Percentiles rank a stretch among this genome's conserved stretches.
phyloP scores from a whole-genome alignment of 2,113 vertebrate genomes.

The Corynorhinus townsendii region DNA sequence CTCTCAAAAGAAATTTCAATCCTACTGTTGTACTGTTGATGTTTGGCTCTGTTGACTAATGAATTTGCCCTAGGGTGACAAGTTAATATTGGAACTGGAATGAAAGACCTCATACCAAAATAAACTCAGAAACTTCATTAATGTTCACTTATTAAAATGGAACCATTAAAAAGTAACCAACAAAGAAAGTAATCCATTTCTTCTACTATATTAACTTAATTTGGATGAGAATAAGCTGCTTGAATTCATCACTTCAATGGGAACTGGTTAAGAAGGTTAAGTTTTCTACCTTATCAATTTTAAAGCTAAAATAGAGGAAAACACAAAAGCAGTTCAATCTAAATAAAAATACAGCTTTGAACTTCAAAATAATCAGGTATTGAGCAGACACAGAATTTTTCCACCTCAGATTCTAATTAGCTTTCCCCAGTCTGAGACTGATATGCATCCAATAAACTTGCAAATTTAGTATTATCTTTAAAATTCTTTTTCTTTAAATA shows the following conservation, averaged over 20 bases:
- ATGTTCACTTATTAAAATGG: conserved; percentile 55
- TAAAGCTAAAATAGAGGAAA: conserved; percentile 49
- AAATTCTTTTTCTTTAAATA: conserved; percentile 60
- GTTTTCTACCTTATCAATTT: conserved; percentile 26
- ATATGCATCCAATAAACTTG: conserved; percentile 63
- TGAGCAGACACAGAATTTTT: conserved; percentile 49
- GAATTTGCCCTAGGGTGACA: not conserved
- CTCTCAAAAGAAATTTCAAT: no score
- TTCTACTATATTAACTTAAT: conserved; percentile 50
- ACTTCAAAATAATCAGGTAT: conserved; percentile 64
- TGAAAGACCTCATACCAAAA: not conserved
- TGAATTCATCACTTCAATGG: conserved; percentile 27
- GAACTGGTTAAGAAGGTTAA: conserved; percentile 35
- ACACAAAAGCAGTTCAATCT: conserved; percentile 50
- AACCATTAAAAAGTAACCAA: conserved; percentile 58
- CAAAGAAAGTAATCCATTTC: conserved; percentile 43
- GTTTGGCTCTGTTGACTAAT: no score
- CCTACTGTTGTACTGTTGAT: no score
- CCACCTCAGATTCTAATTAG: conserved; percentile 58
- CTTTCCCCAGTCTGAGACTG: conserved; percentile 40
- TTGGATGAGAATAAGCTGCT: conserved; percentile 18
- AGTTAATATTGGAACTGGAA: conserved; percentile 27
- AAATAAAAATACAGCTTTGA: conserved; percentile 51
- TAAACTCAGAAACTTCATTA: conserved; percentile 53
- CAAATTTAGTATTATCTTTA: conserved; percentile 69